Conservation (phyloP, 2,113 vertebrate genomes). For the Prunella fulvescens region DNA sequence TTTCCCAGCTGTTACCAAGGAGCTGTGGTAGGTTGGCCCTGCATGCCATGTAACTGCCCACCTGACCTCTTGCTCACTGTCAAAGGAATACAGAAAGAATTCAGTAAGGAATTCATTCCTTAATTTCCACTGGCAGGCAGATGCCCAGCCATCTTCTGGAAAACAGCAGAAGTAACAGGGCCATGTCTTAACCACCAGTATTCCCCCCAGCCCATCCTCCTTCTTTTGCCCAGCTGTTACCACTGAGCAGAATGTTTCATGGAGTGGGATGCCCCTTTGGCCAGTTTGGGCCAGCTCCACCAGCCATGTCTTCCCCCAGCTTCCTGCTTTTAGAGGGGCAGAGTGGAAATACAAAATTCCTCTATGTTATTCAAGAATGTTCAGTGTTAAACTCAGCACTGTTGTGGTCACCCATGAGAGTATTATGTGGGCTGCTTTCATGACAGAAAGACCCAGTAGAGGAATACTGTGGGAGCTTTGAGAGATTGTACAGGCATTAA, state of each 20-base stretch:
- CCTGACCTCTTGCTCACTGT: accelerated
- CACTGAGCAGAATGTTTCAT: accelerated
- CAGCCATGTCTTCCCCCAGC: accelerated
- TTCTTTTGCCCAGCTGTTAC: background rate
- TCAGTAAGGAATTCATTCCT: background rate
- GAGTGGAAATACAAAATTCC: background rate
- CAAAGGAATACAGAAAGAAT: background rate
- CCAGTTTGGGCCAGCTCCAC: background rate
- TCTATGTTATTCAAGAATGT: background rate
- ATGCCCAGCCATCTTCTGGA: background rate
- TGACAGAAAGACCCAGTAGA: background rate
- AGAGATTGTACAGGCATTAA: background rate
- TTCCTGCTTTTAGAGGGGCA: background rate
- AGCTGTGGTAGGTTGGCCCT: background rate
- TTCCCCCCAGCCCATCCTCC: accelerated
- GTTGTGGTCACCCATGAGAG: background rate
- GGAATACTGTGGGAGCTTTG: background rate
- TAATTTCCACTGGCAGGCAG: background rate
- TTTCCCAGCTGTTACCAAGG: background rate
- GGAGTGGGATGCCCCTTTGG: background rate
- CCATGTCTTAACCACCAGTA: background rate
- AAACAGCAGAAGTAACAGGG: accelerated
- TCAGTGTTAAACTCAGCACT: background rate
- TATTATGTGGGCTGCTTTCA: background rate
- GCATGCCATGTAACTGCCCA: accelerated